These are phyloP conservation scores for Pycnonotus jocosus DNA, from an alignment of 2,113 vertebrate species.

Conservation along the genomic window DNA sequence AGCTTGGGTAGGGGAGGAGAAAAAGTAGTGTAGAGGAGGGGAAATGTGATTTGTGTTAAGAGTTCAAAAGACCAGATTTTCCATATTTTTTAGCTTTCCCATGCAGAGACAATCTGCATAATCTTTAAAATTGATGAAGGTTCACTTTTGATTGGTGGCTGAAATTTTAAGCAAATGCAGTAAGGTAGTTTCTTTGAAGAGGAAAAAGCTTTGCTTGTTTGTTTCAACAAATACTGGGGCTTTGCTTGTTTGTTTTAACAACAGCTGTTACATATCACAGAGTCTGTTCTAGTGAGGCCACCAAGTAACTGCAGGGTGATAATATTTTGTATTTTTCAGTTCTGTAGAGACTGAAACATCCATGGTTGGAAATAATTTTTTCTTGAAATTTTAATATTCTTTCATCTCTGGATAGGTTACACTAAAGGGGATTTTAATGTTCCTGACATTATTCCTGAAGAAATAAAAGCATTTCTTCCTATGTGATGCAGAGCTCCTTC, in stretches of 20 bases:
- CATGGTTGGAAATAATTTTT: neutral
- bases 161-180: neutral
- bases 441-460: neutral
- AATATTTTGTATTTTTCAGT: neutral
- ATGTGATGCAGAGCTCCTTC: neutral
- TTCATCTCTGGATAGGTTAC: neutral
- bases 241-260: neutral
- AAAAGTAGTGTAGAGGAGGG: neutral
- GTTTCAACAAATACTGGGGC: neutral
- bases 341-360: neutral
- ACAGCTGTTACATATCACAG: neutral
- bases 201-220: neutral
- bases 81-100: neutral
- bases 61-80: neutral
- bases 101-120: neutral
- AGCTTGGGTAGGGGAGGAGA: neutral
- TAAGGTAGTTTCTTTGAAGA: neutral
- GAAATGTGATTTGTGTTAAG: neutral
- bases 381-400: neutral
- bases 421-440: neutral
- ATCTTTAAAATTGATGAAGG: neutral
- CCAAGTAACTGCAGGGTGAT: neutral
- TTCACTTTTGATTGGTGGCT: neutral
- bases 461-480: neutral
- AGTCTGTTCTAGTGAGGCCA: neutral